Conservation (phyloP, 1,140 invertebrate genomes). For the Cydia amplana region DNA sequence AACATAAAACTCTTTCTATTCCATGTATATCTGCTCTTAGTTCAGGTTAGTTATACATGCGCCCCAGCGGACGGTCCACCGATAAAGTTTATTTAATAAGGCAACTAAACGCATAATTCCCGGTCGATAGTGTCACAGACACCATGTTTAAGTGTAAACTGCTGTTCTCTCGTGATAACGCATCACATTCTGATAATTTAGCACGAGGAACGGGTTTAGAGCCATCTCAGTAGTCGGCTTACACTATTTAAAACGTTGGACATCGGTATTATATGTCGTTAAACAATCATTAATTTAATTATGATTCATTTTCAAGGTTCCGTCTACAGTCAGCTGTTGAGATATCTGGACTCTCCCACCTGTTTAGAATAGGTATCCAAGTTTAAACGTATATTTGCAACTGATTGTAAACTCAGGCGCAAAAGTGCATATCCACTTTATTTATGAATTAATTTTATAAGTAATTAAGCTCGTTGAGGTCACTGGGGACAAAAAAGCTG, state of each 20-base stretch:
- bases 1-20: not conserved
- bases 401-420: too few relatives aligned
- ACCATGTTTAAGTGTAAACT: conserved; percentile 76
- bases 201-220: conserved; percentile 47
- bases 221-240: conserved; percentile 42
- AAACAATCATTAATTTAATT: not conserved
- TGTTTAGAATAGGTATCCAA: too few relatives aligned
- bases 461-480: too few relatives aligned
- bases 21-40: not conserved
- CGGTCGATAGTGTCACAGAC: conserved; percentile 55
- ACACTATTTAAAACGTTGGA: conserved; percentile 41
- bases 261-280: conserved; percentile 23
- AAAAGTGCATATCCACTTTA: too few relatives aligned
- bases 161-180: conserved; percentile 74
- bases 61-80: conserved; percentile 31
- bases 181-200: conserved; percentile 75
- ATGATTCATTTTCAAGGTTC: not conserved
- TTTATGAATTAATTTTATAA: too few relatives aligned
- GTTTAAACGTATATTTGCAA: not conserved
- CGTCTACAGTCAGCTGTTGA: not conserved
- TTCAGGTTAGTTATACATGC: not conserved
- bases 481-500: too few relatives aligned
- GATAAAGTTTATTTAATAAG: conserved; percentile 69
- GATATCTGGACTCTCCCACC: too few relatives aligned
- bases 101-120: conserved; percentile 61